phyloP scores from a whole-genome alignment of 1,140 invertebrate genomes.

The Hirudo medicinalis region DNA sequence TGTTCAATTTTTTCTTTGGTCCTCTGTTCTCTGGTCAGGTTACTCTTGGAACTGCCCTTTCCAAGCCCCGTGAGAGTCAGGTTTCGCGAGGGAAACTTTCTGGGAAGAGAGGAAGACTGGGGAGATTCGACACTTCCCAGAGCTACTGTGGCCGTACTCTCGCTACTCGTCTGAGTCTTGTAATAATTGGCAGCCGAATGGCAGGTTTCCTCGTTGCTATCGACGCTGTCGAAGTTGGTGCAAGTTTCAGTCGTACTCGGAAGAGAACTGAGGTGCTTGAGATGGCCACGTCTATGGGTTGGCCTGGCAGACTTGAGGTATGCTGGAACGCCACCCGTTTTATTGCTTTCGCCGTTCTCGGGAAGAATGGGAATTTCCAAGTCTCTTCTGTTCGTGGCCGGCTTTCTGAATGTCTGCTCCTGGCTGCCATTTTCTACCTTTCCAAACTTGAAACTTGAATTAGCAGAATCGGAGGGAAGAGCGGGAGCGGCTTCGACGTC shows the following conservation, averaged over 20 bases:
- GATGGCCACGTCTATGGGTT: too few relatives aligned
- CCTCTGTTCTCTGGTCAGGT: slow-evolving; percentile 24
- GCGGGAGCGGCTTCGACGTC: too few relatives aligned
- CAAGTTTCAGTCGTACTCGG: not conserved
- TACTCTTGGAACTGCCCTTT: not conserved
- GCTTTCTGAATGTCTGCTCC: not conserved
- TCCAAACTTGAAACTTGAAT: not conserved
- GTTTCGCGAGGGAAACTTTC: not conserved
- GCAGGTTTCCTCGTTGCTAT: not conserved
- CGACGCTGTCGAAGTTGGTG: not conserved
- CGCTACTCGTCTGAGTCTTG: not conserved
- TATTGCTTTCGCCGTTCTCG: too few relatives aligned
- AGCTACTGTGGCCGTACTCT: not conserved
- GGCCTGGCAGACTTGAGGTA: too few relatives aligned
- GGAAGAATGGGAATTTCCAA: not conserved
- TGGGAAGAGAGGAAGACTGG: not conserved
- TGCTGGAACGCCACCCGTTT: too few relatives aligned
- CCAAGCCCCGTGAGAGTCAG: not conserved
- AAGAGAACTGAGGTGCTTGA: not conserved
- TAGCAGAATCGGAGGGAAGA: too few relatives aligned
- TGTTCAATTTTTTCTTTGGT: slow-evolving; percentile 40
- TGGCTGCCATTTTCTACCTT: not conserved
- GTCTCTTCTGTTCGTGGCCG: not conserved
- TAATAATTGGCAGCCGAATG: not conserved
- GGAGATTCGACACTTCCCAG: not conserved